phyloP scores from a whole-genome alignment of 1,140 invertebrate species.

The Drosophila pseudoananassae region DNA sequence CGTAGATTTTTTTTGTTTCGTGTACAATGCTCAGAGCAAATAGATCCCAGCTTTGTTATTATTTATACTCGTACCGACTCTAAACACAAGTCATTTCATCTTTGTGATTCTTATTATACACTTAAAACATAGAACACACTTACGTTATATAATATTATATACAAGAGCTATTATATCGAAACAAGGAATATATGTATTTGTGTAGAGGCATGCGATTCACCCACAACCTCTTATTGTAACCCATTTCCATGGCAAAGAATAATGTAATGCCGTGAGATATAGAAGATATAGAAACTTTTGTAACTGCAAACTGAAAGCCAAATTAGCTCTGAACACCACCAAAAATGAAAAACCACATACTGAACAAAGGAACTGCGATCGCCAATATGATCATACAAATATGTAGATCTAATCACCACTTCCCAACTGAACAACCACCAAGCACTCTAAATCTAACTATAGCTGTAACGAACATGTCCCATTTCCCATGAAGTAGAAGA shows the following conservation, averaged over 20 bases:
- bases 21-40: constrained; percentile 28
- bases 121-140: constrained; percentile 4
- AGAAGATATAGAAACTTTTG: constrained; percentile 16
- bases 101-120: constrained; percentile 65
- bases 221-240: constrained; percentile 19
- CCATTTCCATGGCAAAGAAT: constrained; percentile 24
- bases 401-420: constrained; percentile 1
- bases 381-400: background rate
- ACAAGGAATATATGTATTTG: constrained; percentile 16
- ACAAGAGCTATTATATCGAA: constrained; percentile 34
- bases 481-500: background rate
- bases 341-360: constrained; percentile 14
- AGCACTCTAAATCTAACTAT: constrained; percentile 12
- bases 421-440: constrained; percentile 27
- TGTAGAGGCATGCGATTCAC: constrained; percentile 28
- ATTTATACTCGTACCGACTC: constrained; percentile 35
- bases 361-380: constrained; percentile 28
- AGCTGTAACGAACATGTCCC: background rate
- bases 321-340: constrained; percentile 6
- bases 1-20: constrained; percentile 45
- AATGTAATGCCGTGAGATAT: constrained; percentile 18
- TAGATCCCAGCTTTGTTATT: constrained; percentile 36
- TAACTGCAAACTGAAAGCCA: constrained; percentile 3
- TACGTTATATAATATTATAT: constrained; percentile 30
- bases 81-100: constrained; percentile 70